A percentile compares a stretch with the other conserved stretches of the same genome.
phyloP scores from a whole-genome alignment of 2,113 vertebrate genomes.

The Oncorhynchus mykiss region DNA sequence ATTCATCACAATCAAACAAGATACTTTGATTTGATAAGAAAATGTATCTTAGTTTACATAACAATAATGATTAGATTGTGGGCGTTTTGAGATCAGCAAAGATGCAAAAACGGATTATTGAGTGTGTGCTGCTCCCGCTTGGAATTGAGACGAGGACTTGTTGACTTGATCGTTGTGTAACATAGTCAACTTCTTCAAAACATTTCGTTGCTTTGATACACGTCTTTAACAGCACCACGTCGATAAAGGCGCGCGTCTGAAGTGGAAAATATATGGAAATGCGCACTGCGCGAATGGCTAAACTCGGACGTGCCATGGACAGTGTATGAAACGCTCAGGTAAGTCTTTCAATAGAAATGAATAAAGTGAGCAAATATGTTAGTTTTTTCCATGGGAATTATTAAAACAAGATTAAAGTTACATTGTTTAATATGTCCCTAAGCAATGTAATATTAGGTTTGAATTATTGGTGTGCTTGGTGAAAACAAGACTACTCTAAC shows the following conservation, averaged over 20 bases:
- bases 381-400: background rate
- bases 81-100: background rate
- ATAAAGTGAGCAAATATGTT: background rate
- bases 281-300: background rate
- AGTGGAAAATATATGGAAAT: background rate
- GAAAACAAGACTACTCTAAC: too few species aligned
- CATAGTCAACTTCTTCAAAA: background rate
- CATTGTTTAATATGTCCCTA: too few species aligned
- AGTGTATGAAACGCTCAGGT: conserved; percentile 13
- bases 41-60: too few species aligned
- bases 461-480: too few species aligned
- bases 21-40: too few species aligned
- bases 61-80: background rate
- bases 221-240: background rate
- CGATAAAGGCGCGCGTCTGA: background rate
- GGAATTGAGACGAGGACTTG: background rate
- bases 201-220: background rate
- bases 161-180: background rate
- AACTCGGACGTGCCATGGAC: conserved; percentile 15
- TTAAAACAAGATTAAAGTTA: too few species aligned
- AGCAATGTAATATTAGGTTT: too few species aligned
- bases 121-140: background rate
- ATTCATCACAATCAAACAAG: background rate
- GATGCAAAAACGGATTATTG: background rate
- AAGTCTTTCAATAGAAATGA: background rate